Conservation (phyloP, 2,888 invertebrate species). For the Agrotis ipsilon region DNA sequence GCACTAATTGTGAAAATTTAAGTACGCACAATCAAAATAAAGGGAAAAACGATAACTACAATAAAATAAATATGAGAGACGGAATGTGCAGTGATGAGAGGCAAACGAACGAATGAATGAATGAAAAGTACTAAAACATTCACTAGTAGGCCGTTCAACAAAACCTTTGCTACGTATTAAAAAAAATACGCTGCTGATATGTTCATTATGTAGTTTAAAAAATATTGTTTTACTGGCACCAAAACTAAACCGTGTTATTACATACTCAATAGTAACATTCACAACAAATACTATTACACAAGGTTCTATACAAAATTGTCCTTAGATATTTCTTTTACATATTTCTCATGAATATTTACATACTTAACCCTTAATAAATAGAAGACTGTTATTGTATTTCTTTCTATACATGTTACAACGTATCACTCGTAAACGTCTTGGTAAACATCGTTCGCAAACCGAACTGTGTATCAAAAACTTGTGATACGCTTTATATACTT, state of each 20-base stretch:
- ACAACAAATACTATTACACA: slow-evolving; percentile 80
- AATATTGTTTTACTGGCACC: slow-evolving; percentile 70
- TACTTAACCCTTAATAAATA: slow-evolving; percentile 79
- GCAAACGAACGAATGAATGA: slow-evolving; percentile 52
- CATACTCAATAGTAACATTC: slow-evolving; percentile 72
- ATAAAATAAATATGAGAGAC: slow-evolving; percentile 66
- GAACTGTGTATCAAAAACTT: slow-evolving; percentile 53
- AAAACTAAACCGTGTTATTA: slow-evolving; percentile 70
- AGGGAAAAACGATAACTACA: slow-evolving; percentile 55
- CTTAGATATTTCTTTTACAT: slow-evolving; percentile 77
- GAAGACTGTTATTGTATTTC: slow-evolving; percentile 71
- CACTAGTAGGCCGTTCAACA: slow-evolving; percentile 61
- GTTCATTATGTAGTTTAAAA: slow-evolving; percentile 56
- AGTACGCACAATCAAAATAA: slow-evolving; percentile 64
- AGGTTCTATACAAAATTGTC: slow-evolving; percentile 84
- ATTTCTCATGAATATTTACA: slow-evolving; percentile 82
- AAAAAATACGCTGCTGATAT: slow-evolving; percentile 67
- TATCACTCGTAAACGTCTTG: slow-evolving; percentile 61
- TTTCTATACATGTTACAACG: slow-evolving; percentile 73
- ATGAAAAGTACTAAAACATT: slow-evolving; percentile 47
- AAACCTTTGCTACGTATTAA: slow-evolving; percentile 55
- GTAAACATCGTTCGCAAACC: slow-evolving; percentile 44
- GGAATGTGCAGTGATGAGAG: slow-evolving; percentile 66
- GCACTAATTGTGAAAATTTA: slow-evolving; percentile 59
- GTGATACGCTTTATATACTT: slow-evolving; percentile 68